Percentiles rank a stretch among this genome's conserved stretches.
Conservation (phyloP, 2,888 invertebrate genomes). For the Lepidocyrtinus sp. region DNA sequence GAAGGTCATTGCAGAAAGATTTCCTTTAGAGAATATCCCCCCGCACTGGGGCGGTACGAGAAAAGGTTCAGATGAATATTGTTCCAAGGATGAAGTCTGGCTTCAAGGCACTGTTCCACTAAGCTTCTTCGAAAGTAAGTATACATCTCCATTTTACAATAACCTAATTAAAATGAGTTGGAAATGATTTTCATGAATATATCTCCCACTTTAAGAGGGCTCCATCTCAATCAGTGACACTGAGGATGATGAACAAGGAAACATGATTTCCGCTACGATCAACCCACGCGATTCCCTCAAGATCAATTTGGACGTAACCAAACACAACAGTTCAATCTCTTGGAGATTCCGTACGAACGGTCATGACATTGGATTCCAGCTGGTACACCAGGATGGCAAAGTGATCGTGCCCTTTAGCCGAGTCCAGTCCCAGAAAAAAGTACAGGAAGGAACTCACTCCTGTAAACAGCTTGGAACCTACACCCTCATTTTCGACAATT, state of each 20-base stretch:
- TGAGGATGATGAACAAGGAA: conserved; percentile 10
- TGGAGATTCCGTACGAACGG: conserved; percentile 39
- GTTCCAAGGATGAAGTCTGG: conserved; percentile 49
- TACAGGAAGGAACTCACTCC: conserved; percentile 37
- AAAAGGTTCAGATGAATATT: conserved; percentile 50
- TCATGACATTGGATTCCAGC: conserved; percentile 47
- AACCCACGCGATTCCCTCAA: conserved; percentile 45
- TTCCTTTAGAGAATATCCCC: conserved; percentile 48
- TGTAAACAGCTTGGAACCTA: conserved; percentile 49
- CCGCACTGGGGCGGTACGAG: conserved; percentile 54
- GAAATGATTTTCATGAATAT: background rate
- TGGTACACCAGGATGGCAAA: conserved; percentile 15
- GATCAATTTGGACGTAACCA: conserved; percentile 27
- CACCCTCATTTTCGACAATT: conserved; percentile 55
- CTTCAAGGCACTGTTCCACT: conserved; percentile 40
- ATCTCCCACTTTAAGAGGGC: background rate
- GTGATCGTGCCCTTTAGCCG: conserved; percentile 25
- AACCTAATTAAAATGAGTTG: too few species aligned
- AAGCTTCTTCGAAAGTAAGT: conserved; percentile 48
- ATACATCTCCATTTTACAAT: background rate
- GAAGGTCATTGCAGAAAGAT: conserved; percentile 27
- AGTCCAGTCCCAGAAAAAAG: conserved; percentile 33
- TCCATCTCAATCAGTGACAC: too few species aligned
- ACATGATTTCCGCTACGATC: conserved; percentile 28
- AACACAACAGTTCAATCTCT: conserved; percentile 36